Base-by-base conservation (phyloP, 2,888 invertebrate genomes). In the Ypsolopha scabrella region DNA sequence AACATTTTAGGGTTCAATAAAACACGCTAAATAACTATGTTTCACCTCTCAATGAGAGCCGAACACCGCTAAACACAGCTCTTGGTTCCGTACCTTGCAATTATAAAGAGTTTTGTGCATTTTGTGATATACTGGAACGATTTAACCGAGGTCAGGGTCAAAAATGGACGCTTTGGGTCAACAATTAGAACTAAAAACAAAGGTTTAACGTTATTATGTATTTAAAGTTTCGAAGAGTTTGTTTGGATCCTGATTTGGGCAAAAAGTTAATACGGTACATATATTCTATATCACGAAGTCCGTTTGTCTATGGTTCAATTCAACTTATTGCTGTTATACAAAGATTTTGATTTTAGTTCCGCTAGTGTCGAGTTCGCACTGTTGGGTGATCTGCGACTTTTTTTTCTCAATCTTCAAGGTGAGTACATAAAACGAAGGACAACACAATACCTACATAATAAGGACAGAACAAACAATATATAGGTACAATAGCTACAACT, bases 41-140 rank as follows among this genome's bases (percentile, higher is more conserved):
- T 69, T 62, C 62, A 58, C 55, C 58, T 52, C 56, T 10, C 63
- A 67, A 67, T 68, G 67, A 69, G 60, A 63, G 64, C 64, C 60
- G 62, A 60, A 57, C 62, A 54, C 61, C 56, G 55, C 55, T 58
- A 56, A 53, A 43, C 33, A 54, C 53, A 53, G 53, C 51, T 54
- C 34, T 38, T 34, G 51, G 50, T 39, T 46, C 46, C 51, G 50
- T n/a, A 55, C 52, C 55, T 51, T 58, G 50, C 60, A 62, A 73
- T 73, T 75, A 75, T 73, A 72, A 72, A 71, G 48, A 70, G 65
- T 65, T 75, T 75, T 72, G 71, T 72, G 65, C 63, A 62, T 60
- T 72, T 72, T 66, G 54, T 14, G 43, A 43, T 24, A 24, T 24
- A 24, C 24, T 14, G 43, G 24, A 14, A 43, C 14, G 14, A 43